Evolutionary conservation across 2,113 vertebrate species (phyloP).

Genomic region (Phyllostomus discolor): DNA sequence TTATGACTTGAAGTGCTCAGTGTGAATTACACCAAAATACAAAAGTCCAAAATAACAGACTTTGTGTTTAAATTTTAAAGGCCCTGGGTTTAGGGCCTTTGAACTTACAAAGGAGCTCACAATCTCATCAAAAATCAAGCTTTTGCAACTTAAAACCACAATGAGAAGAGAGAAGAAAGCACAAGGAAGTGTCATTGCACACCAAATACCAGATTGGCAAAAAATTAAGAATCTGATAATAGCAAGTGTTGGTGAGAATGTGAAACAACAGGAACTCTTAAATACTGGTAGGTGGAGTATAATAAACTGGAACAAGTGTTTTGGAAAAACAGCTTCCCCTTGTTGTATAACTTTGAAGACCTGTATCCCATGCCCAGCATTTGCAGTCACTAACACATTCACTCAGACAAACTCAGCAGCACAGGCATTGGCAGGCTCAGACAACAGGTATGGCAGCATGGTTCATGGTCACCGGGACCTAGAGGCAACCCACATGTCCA

Average conservation of each 20-base stretch:
- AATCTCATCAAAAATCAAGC: neutral
- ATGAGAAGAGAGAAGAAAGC: neutral
- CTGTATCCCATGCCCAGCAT: neutral
- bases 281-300: neutral
- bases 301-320: neutral
- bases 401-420: neutral
- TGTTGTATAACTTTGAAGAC: neutral
- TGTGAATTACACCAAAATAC: neutral
- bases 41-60: neutral
- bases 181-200: neutral
- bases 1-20: neutral
- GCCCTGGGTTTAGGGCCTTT: neutral
- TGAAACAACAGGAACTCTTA: neutral
- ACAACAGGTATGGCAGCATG: neutral
- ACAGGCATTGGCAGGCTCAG: fast-evolving
- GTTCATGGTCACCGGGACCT: neutral
- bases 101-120: neutral
- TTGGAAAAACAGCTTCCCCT: neutral
- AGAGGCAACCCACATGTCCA: neutral
- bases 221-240: neutral
- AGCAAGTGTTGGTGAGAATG: neutral
- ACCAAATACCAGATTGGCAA: neutral
- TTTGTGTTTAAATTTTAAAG: neutral
- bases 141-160: neutral
- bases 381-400: fast-evolving